Percentiles rank a stretch among this genome's conserved stretches.
Conservation (phyloP, 2,888 invertebrate species). For the Formica aserva region DNA sequence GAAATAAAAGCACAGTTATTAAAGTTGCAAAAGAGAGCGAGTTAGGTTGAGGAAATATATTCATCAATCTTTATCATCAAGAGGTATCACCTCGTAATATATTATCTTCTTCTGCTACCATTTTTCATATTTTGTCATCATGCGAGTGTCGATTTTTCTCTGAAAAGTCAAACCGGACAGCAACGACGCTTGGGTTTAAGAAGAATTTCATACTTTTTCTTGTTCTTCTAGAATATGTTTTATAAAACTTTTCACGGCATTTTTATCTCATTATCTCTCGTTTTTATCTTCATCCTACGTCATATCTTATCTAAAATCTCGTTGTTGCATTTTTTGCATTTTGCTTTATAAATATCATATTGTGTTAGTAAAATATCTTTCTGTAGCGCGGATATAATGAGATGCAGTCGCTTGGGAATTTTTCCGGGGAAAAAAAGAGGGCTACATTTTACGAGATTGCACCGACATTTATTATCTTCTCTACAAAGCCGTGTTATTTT, state of each 20-base stretch:
- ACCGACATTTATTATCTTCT: not conserved
- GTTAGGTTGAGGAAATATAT: not conserved
- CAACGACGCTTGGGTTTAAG: conserved; percentile 4
- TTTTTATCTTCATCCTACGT: not conserved
- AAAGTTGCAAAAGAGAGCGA: not conserved
- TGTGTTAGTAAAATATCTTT: conserved; percentile 4
- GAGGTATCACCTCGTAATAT: conserved; percentile 12
- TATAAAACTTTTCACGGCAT: not conserved
- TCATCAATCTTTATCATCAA: conserved; percentile 36
- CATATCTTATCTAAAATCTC: conserved; percentile 18
- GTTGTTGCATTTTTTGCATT: conserved; percentile 25
- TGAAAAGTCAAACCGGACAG: not conserved
- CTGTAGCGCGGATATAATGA: not conserved
- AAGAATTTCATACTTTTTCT: conserved; percentile 30
- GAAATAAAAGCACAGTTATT: conserved; percentile 13
- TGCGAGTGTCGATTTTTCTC: conserved; percentile 21
- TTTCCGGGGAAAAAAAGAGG: not conserved
- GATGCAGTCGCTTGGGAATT: conserved; percentile 1
- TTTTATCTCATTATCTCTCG: not conserved
- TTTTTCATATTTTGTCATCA: conserved; percentile 43
- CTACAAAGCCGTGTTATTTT: not conserved
- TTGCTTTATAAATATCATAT: conserved; percentile 12
- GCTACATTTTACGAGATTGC: not conserved
- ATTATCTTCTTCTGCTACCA: conserved; percentile 9
- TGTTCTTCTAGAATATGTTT: not conserved